Evolutionary conservation across 2,888 invertebrate genomes (phyloP), one percentile per base, ranked within the genome.

Genomic region (Platerodrilus igneus): DNA sequence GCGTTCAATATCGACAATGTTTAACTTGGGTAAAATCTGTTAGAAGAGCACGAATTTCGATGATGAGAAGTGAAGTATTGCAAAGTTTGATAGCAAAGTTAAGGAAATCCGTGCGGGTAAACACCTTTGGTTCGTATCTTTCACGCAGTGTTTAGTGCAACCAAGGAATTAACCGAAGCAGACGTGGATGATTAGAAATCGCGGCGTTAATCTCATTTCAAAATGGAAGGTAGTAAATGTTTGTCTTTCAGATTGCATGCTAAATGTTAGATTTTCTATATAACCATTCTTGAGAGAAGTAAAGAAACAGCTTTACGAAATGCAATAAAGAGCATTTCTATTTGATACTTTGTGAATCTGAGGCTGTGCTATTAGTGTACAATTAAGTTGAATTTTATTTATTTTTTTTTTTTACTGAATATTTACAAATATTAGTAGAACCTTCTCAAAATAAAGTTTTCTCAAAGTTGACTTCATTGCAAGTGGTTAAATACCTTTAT

Each of bases 121-220:
- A 63, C 63, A 61, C 62, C 59, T 60, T 61, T 50, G 64, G 58
- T 62, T 59, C 55, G 53, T 60, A 64, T 65, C 64, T 66, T 66
- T 66, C 65, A 65, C 65, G 59, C 61, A 58, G 62, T 58, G 58
- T 66, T 66, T 63, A 60, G 55, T 59, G 52, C 57, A 51, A 47
- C 35, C 50, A 49, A 47, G 53, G 53, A 59, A 59, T 58, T 62
- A 62, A 64, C 60, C 60, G 61, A 58, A 59, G 61, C 57, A 59
- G 61, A 62, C 56, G 53, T 48, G 50, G 53, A 48, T 40, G 51
- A 44, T 44, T 44, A 44, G 44, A 44, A 44, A 44, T 39, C 44
- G 40, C 32, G 44, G 33, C 44, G 36, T 39, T 44, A 44, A 44
- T 44, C 44, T 39, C 39, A 32, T 39, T 40, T 40, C 44, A 44